A percentile compares a stretch with the other conserved stretches of the same genome.
These are phyloP conservation scores for Pocillopora meandrina DNA, from an alignment of 92 coral and sea anemone genomes.

Conservation along the genomic window DNA sequence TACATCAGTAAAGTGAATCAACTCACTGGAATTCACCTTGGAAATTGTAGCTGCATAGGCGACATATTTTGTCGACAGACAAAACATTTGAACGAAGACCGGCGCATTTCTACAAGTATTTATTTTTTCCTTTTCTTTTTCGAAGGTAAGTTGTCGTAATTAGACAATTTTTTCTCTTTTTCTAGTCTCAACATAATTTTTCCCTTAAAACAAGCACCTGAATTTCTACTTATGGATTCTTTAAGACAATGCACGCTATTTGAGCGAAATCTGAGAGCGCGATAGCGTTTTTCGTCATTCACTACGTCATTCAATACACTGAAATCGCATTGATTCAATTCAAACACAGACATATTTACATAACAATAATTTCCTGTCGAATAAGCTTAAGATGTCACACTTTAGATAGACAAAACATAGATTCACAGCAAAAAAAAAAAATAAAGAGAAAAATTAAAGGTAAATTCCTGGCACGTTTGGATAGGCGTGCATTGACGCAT, in stretches of 20 bases:
- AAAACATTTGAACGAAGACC: too few relatives aligned
- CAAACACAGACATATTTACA: constrained; percentile 15
- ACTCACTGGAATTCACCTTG: too few relatives aligned
- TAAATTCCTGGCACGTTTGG: background rate
- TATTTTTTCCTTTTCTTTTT: too few relatives aligned
- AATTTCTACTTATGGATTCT: too few relatives aligned
- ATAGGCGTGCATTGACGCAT: background rate
- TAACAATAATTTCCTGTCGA: background rate
- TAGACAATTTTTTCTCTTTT: background rate
- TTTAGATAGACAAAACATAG: background rate
- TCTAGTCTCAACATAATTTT: background rate
- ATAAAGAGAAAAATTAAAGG: background rate
- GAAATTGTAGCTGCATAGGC: background rate
- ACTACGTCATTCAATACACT: background rate
- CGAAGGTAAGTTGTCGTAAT: background rate
- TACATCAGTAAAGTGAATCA: too few relatives aligned
- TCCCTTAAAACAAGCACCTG: too few relatives aligned
- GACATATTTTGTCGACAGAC: too few relatives aligned
- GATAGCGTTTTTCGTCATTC: constrained; percentile 7
- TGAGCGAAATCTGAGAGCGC: background rate
- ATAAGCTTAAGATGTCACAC: background rate
- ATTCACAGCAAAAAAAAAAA: background rate
- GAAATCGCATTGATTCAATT: background rate
- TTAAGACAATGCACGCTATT: background rate
- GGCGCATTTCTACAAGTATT: too few relatives aligned